phyloP scores from a whole-genome alignment of 2,888 invertebrate species.

The Diarsia brunnea region DNA sequence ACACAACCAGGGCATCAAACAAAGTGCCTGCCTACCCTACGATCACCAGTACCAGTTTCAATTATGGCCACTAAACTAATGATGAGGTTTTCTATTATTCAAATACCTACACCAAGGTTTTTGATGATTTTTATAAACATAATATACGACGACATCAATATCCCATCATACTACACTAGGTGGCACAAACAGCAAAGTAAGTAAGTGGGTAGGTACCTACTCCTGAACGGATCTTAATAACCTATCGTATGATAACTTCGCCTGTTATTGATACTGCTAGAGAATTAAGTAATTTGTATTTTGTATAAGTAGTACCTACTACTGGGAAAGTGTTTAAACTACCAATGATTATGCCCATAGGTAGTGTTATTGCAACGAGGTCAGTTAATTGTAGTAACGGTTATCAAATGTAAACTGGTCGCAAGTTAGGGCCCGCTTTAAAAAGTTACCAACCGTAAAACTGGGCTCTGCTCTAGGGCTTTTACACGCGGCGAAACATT shows the following conservation, averaged over 20 bases:
- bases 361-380: slow-evolving; percentile 42
- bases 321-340: neutral
- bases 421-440: slow-evolving; percentile 41
- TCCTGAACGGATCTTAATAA: neutral
- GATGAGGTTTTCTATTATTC: neutral
- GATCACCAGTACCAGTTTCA: neutral
- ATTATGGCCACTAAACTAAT: neutral
- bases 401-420: slow-evolving; percentile 59
- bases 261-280: neutral
- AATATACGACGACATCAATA: neutral
- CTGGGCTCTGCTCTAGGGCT: neutral
- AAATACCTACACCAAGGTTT: neutral
- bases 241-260: neutral
- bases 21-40: neutral
- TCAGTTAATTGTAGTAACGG: slow-evolving; percentile 53
- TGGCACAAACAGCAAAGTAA: neutral
- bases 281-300: slow-evolving; percentile 8
- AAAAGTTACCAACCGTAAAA: slow-evolving; percentile 49
- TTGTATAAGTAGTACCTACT: too few species aligned
- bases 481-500: neutral
- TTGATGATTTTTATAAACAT: too few species aligned
- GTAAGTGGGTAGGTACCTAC: too few species aligned
- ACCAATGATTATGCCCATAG: slow-evolving; percentile 44
- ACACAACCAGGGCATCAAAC: neutral
- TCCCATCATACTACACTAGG: neutral